Evolutionary conservation across 1,140 invertebrate genomes (phyloP), one percentile per base, ranked within the genome.

Genomic region (Lucilia cuprina): DNA sequence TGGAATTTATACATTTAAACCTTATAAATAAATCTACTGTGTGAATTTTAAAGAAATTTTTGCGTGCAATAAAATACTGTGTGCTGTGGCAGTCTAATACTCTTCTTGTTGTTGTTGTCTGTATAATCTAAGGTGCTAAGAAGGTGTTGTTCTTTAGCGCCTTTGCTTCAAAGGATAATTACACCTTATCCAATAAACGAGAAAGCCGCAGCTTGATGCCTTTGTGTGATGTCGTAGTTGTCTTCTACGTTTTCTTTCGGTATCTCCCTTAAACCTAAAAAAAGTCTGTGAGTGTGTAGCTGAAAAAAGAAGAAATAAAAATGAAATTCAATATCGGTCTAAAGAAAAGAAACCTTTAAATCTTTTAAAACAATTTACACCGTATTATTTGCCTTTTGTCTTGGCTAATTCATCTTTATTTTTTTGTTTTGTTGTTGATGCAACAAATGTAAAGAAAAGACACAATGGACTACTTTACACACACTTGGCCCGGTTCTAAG

Each of bases 91-190:
- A n/a, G n/a, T n/a, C 60, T 17, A 65, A 65, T 65, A 21, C 19
- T n/a, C n/a, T n/a, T n/a, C n/a, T n/a, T 21, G 65, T 21, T 70
- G 65, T 70, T 2, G 60, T 19, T 9, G n/a, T 70, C 2, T 8
- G 19, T 70, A 70, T 80, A 80, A 80, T 80, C 82, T 65, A 49
- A 88, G 89, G 89, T 89, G 89, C 86, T 87, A 88, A 89, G 87
- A 90, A 88, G 89, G 89, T 90, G 89, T 90, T 89, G 86, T 90
- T 88, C 89, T 90, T 89, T 89, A 90, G 89, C 89, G 88, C 89
- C 89, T 89, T 82, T 89, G 77, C 74, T 85, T 70, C 70, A 60
- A 85, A 85, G 83, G 83, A 85, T 87, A 84, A 84, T 84, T 86
- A 87, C 86, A 86, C 86, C 85, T 85, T 85, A 86, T 86, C 86